Conservation (phyloP, 2,888 invertebrate genomes). For the Stegophylla sp. region DNA sequence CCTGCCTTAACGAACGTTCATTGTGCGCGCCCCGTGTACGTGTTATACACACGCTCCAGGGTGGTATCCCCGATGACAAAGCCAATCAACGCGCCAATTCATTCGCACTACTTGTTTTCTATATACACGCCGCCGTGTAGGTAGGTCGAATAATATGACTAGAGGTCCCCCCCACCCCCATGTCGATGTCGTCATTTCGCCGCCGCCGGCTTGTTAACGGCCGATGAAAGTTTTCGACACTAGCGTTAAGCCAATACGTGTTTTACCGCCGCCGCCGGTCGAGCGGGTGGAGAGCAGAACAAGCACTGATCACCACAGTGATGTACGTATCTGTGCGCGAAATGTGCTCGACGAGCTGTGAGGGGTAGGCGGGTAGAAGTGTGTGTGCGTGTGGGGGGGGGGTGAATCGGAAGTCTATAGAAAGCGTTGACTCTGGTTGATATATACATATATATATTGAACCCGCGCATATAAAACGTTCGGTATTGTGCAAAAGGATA, state of each 20-base stretch:
- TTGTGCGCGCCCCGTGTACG: too few species aligned
- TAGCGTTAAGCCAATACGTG: background rate
- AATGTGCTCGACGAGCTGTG: too few species aligned
- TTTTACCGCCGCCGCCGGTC: background rate
- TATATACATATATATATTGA: too few species aligned
- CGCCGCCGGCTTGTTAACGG: too few species aligned
- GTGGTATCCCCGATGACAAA: constrained; percentile 41
- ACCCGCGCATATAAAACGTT: too few species aligned
- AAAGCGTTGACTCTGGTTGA: too few species aligned
- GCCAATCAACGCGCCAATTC: constrained; percentile 52
- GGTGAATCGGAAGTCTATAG: too few species aligned
- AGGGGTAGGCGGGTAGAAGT: too few species aligned
- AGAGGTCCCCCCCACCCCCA: too few species aligned
- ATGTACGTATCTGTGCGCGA: too few species aligned
- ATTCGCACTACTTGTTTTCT: constrained; percentile 21
- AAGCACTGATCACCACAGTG: background rate
- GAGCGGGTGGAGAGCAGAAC: background rate
- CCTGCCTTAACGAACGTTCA: constrained; percentile 53
- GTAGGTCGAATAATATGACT: constrained; percentile 19
- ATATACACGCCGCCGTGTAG: background rate
- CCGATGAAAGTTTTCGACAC: background rate
- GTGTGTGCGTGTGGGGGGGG: too few species aligned
- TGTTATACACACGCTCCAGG: background rate
- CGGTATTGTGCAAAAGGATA: too few species aligned
- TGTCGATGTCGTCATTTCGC: background rate